Evolutionary conservation across 2,888 invertebrate genomes (phyloP).

Genomic region (Oxystoma pomonae): DNA sequence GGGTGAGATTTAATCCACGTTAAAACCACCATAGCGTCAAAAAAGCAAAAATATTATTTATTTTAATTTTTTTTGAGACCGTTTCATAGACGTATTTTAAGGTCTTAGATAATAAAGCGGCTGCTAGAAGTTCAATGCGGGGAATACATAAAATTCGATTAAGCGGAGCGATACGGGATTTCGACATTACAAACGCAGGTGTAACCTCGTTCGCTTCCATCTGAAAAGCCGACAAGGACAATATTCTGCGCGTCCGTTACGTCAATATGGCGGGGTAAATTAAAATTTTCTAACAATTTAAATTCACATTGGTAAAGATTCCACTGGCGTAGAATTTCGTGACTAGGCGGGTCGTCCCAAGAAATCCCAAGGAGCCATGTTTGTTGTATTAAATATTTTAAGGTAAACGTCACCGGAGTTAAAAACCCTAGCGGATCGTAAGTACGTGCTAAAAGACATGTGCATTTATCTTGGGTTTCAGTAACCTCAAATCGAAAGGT

Average conservation of each 20-base stretch:
- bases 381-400: conserved; percentile 3
- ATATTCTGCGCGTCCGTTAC: background rate
- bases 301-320: too few relatives aligned
- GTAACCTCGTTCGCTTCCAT: background rate
- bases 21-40: background rate
- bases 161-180: background rate
- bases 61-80: background rate
- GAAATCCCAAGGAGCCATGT: background rate
- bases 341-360: background rate
- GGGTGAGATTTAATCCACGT: background rate
- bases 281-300: too few relatives aligned
- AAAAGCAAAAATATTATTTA: background rate
- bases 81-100: background rate
- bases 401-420: background rate
- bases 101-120: background rate
- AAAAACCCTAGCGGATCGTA: conserved; percentile 3
- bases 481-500: background rate
- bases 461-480: background rate
- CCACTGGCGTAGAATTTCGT: background rate
- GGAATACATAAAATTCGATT: background rate
- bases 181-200: background rate
- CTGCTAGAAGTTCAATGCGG: background rate
- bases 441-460: background rate
- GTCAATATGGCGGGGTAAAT: background rate
- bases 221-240: background rate